Conservation (phyloP, 53 echinoderm and acorn worm species). For the Pentamera pediparva region DNA sequence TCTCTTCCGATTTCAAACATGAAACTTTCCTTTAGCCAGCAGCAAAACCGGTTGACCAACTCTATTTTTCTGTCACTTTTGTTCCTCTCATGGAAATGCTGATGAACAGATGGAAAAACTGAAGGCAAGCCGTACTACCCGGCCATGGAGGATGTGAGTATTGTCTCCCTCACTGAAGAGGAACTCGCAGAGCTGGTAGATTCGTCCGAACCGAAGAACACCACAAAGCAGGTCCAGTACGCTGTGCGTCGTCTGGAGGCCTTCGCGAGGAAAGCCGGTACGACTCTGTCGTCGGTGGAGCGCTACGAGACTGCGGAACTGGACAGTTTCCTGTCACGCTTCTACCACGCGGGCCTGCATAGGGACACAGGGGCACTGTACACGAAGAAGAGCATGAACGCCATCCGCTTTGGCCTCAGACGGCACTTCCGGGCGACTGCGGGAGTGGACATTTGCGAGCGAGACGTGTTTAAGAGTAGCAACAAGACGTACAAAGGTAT, state of each 20-base stretch:
- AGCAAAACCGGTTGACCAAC: too few relatives aligned
- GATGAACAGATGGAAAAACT: too few relatives aligned
- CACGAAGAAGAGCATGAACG: conserved; percentile 28
- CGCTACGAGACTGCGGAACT: neutral
- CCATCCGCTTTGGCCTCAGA: conserved; percentile 16
- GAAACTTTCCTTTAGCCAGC: too few relatives aligned
- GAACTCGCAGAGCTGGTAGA: conserved; percentile 4
- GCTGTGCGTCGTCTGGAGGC: conserved; percentile 13
- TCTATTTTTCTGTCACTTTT: too few relatives aligned
- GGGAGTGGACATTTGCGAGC: neutral
- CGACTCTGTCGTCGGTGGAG: neutral
- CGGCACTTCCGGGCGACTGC: conserved; percentile 17
- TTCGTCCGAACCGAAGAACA: conserved; percentile 1
- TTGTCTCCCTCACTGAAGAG: neutral
- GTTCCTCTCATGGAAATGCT: too few relatives aligned
- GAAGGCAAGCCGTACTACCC: neutral
- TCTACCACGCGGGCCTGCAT: conserved; percentile 1
- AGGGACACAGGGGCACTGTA: conserved; percentile 29
- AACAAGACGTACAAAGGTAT: conserved; percentile 18
- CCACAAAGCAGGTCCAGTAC: conserved; percentile 10
- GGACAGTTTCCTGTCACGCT: conserved; percentile 16
- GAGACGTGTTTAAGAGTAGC: conserved; percentile 17
- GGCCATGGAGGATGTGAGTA: neutral
- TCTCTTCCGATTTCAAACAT: too few relatives aligned
- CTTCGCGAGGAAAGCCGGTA: neutral